Evolutionary conservation across 2,113 vertebrate species (phyloP).

Genomic region (Albula goreensis): DNA sequence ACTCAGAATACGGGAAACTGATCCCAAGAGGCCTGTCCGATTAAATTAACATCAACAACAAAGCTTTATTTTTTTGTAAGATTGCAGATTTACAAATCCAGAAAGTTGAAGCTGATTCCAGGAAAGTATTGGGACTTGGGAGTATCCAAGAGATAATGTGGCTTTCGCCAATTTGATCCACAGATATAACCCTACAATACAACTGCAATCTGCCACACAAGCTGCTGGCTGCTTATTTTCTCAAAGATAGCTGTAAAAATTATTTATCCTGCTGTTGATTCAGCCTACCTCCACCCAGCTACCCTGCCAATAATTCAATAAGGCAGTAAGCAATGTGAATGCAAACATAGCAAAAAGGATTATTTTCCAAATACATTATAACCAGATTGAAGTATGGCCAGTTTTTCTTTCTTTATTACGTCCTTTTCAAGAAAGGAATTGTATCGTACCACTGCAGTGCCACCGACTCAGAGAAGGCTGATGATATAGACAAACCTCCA

Average conservation of each 20-base stretch:
- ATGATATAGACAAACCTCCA: too few species aligned
- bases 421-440: too few species aligned
- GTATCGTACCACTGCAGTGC: too few species aligned
- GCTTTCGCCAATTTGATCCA: not conserved
- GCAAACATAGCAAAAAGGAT: not conserved
- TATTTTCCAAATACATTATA: not conserved
- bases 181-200: not conserved
- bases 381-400: not conserved
- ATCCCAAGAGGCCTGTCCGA: not conserved
- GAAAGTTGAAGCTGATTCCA: not conserved
- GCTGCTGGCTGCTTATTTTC: not conserved
- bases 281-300: not conserved
- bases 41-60: not conserved
- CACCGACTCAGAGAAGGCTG: too few species aligned
- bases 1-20: not conserved
- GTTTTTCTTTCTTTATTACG: not conserved
- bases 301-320: not conserved
- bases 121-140: not conserved
- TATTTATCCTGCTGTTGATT: not conserved
- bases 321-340: not conserved
- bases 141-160: not conserved
- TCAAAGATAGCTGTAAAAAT: not conserved
- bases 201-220: not conserved
- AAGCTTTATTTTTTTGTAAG: not conserved
- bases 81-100: not conserved